Evolutionary conservation across 2,888 invertebrate species (phyloP), one percentile per base, ranked within the genome.

Genomic region (Limnephilus rhombicus): DNA sequence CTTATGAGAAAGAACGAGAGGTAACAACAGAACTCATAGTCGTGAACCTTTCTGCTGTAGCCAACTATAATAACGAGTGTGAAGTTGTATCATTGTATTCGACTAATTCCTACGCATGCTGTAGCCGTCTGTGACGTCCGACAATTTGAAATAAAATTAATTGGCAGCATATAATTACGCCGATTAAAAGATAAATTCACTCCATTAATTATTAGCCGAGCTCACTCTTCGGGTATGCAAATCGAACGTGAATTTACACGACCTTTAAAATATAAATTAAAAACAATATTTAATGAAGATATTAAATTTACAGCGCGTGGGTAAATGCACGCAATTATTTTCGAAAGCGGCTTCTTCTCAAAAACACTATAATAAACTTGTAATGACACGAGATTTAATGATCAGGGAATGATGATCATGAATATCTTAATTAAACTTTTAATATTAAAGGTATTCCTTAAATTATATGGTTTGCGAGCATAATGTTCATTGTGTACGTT

Each of bases 211-310:
- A 68, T 5, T 9, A 68, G 9, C 3, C 68, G 68, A n/a, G 24
- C 68, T 24, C 24, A 68, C 68, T 68, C 68, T n/a, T 68, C 68
- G 24, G 9, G 68, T 68, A 68, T 68, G 68, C 68, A 68, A 68
- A 68, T 68, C 68, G 68, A 68, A n/a, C n/a, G 24, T 24, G n/a
- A 68, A 68, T 68, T 24, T 68, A 68, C 68, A 68, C 68, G 68
- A 68, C 24, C 68, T 68, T 68, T 68, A 68, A 68, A 68, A 68
- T 68, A 68, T 68, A 68, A 68, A 68, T 68, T 68, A 68, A 68
- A 68, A 68, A 68, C 68, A 68, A 68, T 68, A 68, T 68, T 68
- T 68, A 68, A 68, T 68, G 68, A 68, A 68, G 68, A 68, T 68
- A 68, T 68, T 68, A 68, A 24, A 68, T 68, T n/a, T 68, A 24